Percentiles rank a stretch among this genome's conserved stretches.
phyloP scores from a whole-genome alignment of 1,140 invertebrate genomes.

The Drosophila baimaii region DNA sequence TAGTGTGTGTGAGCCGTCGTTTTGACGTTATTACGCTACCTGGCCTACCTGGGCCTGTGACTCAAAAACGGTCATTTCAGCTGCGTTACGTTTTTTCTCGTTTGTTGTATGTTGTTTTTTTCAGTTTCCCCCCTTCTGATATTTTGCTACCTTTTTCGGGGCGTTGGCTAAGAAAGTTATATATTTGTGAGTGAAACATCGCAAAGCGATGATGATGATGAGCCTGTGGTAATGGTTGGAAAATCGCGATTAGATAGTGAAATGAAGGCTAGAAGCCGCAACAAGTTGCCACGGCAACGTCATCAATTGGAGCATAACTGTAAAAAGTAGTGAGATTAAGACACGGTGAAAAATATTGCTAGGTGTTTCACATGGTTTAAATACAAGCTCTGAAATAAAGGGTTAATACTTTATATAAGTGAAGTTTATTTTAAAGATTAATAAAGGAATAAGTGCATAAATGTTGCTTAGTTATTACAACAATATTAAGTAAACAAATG shows the following conservation, averaged over 20 bases:
- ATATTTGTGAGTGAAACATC: constrained; percentile 23
- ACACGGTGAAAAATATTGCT: constrained; percentile 11
- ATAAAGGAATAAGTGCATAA: background rate
- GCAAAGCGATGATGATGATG: constrained; percentile 1
- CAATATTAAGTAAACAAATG: background rate
- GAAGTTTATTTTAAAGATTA: too few species aligned
- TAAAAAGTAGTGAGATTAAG: constrained; percentile 71
- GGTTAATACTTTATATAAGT: background rate
- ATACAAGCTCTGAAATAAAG: background rate
- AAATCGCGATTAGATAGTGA: constrained; percentile 41
- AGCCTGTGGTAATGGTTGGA: constrained; percentile 25
- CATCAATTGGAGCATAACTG: constrained; percentile 76
- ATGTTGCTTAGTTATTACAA: background rate
- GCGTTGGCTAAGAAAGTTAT: constrained; percentile 76
- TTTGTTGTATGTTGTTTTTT: constrained; percentile 30
- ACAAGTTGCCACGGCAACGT: constrained; percentile 69
- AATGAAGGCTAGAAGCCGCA: constrained; percentile 53
- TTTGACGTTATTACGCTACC: constrained; percentile 56
- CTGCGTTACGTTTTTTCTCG: constrained; percentile 70
- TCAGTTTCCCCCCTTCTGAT: background rate
- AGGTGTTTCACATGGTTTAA: background rate
- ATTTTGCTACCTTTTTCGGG: constrained; percentile 55
- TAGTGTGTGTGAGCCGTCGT: constrained; percentile 43
- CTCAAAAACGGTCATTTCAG: constrained; percentile 78
- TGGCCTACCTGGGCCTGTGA: constrained; percentile 51